phyloP scores from a whole-genome alignment of 2,113 vertebrate species.

The Tragelaphus imberbis region DNA sequence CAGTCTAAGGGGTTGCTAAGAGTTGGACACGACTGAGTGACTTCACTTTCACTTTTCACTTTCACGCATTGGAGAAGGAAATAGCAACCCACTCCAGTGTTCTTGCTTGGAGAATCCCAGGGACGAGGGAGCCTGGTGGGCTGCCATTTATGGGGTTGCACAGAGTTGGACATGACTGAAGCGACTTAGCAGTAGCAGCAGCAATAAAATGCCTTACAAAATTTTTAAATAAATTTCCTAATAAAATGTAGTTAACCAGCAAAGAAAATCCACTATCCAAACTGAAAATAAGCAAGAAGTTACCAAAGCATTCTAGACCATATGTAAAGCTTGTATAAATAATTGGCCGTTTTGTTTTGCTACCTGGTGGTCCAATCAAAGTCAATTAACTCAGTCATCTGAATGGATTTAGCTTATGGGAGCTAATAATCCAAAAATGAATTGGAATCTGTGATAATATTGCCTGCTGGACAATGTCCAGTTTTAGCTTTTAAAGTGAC shows the following conservation, averaged over 20 bases:
- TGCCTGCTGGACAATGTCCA: not conserved
- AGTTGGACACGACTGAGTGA: accelerated
- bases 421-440: not conserved
- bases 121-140: not conserved
- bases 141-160: not conserved
- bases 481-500: not conserved
- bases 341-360: not conserved
- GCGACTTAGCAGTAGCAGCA: not conserved
- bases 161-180: not conserved
- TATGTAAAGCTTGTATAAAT: not conserved
- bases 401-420: not conserved
- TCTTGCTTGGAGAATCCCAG: not conserved
- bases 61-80: not conserved
- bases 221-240: not conserved
- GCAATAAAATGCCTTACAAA: not conserved
- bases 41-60: no score
- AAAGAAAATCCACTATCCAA: not conserved
- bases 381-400: not conserved
- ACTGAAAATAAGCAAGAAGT: not conserved
- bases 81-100: not conserved
- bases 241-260: not conserved
- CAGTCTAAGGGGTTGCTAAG: no score
- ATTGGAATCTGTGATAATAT: not conserved
- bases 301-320: not conserved
- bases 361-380: not conserved